Conservation (phyloP, 2,797 vertebrate species). For the Crenuchus spilurus region DNA sequence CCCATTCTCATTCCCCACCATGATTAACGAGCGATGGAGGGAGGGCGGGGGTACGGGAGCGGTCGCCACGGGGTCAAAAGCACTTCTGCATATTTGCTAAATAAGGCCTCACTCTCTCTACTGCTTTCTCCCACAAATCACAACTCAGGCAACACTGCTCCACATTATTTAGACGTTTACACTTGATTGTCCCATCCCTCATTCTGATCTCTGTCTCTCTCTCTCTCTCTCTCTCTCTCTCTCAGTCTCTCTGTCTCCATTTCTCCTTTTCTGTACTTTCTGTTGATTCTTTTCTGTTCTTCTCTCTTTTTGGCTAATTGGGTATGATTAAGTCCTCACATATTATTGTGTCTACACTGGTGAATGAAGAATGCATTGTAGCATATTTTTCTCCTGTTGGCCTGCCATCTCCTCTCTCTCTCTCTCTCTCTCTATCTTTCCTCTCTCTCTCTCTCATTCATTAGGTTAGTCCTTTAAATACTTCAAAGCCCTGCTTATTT, state of each 20-base stretch:
- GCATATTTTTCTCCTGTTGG: constrained; percentile 32
- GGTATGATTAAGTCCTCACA: constrained; percentile 73
- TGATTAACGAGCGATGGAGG: constrained; percentile 70
- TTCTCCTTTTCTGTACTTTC: constrained; percentile 37
- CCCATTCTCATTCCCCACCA: constrained; percentile 67
- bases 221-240: background rate
- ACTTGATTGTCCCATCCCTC: constrained; percentile 69
- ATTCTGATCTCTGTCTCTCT: constrained; percentile 29
- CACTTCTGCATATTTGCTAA: constrained; percentile 76
- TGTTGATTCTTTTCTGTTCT: background rate
- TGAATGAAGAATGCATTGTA: constrained; percentile 75
- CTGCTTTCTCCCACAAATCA: constrained; percentile 45
- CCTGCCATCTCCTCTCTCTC: constrained; percentile 37
- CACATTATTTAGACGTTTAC: constrained; percentile 69
- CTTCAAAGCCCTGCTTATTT: constrained; percentile 74
- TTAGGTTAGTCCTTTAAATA: constrained; percentile 79
- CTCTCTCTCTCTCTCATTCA: constrained; percentile 75
- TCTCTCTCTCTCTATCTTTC: constrained; percentile 49
- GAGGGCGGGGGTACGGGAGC: constrained; percentile 51
- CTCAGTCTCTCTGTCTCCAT: constrained; percentile 39
- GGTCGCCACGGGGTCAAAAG: constrained; percentile 75
- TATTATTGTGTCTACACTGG: constrained; percentile 66
- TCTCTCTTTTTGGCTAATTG: constrained; percentile 64
- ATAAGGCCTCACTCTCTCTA: constrained; percentile 51
- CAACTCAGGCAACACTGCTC: constrained; percentile 21